phyloP scores from a whole-genome alignment of 2,113 vertebrate genomes.

The Tor tambroides region DNA sequence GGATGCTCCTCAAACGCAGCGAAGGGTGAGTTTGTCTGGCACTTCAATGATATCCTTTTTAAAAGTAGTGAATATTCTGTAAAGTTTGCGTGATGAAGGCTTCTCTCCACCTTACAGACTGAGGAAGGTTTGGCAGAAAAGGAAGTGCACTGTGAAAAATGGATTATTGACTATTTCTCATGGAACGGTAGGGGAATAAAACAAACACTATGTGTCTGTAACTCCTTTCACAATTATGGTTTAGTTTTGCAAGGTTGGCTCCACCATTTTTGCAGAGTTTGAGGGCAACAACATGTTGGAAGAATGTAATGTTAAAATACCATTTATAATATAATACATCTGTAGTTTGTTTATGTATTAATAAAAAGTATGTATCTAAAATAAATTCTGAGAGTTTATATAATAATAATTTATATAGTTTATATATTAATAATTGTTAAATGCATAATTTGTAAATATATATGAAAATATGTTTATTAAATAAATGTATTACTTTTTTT shows the following conservation, averaged over 20 bases:
- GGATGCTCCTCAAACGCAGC: constrained; percentile 90
- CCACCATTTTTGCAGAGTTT: neutral
- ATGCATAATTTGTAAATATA: neutral
- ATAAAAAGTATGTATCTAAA: neutral
- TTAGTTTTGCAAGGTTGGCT: neutral
- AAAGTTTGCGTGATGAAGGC: neutral
- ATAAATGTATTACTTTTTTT: neutral
- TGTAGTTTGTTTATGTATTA: neutral
- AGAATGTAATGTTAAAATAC: neutral
- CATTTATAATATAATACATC: neutral
- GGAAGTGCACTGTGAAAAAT: constrained; percentile 91
- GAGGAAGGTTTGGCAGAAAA: constrained; percentile 98
- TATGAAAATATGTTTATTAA: neutral
- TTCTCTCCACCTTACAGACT: constrained; percentile 73
- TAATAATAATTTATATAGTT: neutral
- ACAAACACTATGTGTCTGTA: neutral
- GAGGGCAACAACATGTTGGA: neutral
- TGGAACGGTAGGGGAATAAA: constrained; percentile 84
- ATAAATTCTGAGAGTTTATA: neutral
- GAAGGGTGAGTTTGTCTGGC: constrained; percentile 82
- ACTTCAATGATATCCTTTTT: neutral
- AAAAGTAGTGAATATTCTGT: neutral
- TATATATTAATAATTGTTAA: neutral
- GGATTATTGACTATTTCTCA: constrained; percentile 95
- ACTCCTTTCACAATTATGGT: neutral